Evolutionary conservation across 2,888 invertebrate species (phyloP), one percentile per base, ranked within the genome.

Genomic region (Cheilosia vulpina): DNA sequence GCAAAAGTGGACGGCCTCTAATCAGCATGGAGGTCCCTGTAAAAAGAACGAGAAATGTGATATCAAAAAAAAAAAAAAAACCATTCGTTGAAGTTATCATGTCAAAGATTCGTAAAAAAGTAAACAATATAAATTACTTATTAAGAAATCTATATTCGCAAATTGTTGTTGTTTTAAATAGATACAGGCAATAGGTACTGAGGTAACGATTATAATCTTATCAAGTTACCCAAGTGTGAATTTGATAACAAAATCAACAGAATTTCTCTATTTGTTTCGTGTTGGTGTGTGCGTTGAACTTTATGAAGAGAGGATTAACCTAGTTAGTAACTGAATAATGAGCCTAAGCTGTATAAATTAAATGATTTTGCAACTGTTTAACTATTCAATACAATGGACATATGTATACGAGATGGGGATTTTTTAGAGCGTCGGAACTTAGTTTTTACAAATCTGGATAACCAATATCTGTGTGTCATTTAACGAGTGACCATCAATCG

Each of bases 21-120:
- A 73, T 78, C 78, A 68, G 55, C 73, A 60, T 63, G 19, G 17
- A 27, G 72, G 47, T 34, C 45, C 77, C 72, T 78, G 57, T 50
- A 45, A 50, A 73, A n/a, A 52, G 17, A 73, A 78, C 27, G 24
- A 71, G 24, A 43, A 50, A 5, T 24, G 21, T 53, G 47, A 57
- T 75, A 75, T 65, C 31, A 60, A 34, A 53, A 21, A 13, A 62
- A 68, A 55, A 21, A 60, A 34, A 53, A 21, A 13, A 62, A 68
- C 50, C 27, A 19, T 68, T 68, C 34, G 52, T 68, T 68, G 19
- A 58, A 53, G 41, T 68, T 60, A 19, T 47, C 63, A 47, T 63
- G 17, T 19, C 11, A 41, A 17, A 58, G 17, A 60, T 50, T 71
- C 21, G 5, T 17, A 41, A 63, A 1, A 71, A 45, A 50, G 41